A percentile compares a stretch with the other conserved stretches of the same genome.
Conservation (phyloP, 2,888 invertebrate genomes). For the Aelia acuminata region DNA sequence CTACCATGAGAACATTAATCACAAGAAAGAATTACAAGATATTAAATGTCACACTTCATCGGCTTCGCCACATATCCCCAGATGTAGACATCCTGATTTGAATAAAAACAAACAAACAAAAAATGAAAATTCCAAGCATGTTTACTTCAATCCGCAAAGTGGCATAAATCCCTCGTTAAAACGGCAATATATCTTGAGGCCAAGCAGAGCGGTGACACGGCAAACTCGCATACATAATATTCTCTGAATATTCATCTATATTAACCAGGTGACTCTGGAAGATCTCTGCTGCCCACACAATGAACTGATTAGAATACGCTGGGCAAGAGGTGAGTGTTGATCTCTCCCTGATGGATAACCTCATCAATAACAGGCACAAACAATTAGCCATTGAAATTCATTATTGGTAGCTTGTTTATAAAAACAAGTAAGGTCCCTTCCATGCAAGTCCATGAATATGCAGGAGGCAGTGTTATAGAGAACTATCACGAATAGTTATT, state of each 20-base stretch:
- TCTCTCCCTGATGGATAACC: constrained; percentile 37
- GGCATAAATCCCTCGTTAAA: constrained; percentile 44
- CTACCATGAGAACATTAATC: not conserved
- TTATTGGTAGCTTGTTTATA: not conserved
- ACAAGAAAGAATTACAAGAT: not conserved
- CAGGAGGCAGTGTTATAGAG: not conserved
- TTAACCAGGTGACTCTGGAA: constrained; percentile 42
- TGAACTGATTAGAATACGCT: constrained; percentile 20
- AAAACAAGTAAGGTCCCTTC: not conserved
- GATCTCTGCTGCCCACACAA: constrained; percentile 28
- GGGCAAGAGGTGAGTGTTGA: not conserved
- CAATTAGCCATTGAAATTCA: constrained; percentile 26
- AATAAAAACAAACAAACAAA: not conserved
- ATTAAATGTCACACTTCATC: not conserved
- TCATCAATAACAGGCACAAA: constrained; percentile 29
- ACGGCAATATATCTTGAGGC: not conserved
- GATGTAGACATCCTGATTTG: constrained; percentile 20
- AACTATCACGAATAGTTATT: not conserved
- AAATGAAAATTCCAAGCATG: not conserved
- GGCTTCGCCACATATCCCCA: not conserved
- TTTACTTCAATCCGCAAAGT: constrained; percentile 15
- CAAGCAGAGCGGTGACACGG: not conserved
- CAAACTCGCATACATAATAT: constrained; percentile 39
- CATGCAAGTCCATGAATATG: not conserved
- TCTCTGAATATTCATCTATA: constrained; percentile 36